Evolutionary conservation across 1,140 invertebrate genomes (phyloP).

Genomic region (Brachionus koreanus): DNA sequence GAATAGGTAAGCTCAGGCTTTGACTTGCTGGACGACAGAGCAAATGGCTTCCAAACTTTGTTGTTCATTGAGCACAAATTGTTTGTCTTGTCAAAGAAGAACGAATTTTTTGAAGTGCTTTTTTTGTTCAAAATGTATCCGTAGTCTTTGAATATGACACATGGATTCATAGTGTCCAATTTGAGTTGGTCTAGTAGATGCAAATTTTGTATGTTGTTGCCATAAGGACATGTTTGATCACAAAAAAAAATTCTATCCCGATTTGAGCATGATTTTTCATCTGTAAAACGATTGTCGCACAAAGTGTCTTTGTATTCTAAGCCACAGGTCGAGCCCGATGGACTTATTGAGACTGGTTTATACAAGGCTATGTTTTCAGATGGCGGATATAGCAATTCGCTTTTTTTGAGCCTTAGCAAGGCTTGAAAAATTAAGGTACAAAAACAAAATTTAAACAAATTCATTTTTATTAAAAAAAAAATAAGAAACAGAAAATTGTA

Average conservation of each 20-base stretch:
- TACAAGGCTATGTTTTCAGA: neutral
- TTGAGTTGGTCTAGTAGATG: neutral
- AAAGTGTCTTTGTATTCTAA: slow-evolving; percentile 29
- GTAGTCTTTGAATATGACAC: slow-evolving; percentile 25
- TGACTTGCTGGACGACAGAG: neutral
- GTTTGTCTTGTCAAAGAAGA: slow-evolving; percentile 25
- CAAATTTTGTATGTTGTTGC: neutral
- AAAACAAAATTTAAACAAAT: neutral
- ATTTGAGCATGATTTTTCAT: neutral
- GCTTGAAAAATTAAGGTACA: neutral
- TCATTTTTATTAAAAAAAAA: neutral
- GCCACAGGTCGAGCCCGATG: slow-evolving; percentile 5
- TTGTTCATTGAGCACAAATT: neutral
- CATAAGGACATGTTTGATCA: slow-evolving; percentile 31
- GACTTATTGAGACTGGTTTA: neutral
- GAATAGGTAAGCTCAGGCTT: neutral
- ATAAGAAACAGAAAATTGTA: neutral
- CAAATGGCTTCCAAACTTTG: slow-evolving; percentile 5
- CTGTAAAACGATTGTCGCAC: slow-evolving; percentile 3
- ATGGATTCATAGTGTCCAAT: slow-evolving; percentile 17
- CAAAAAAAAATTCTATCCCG: neutral
- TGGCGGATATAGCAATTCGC: neutral
- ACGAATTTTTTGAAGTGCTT: neutral
- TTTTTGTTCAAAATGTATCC: neutral
- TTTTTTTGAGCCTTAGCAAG: neutral